Conservation (phyloP, 2,888 invertebrate genomes). For the Drosophila prolongata region DNA sequence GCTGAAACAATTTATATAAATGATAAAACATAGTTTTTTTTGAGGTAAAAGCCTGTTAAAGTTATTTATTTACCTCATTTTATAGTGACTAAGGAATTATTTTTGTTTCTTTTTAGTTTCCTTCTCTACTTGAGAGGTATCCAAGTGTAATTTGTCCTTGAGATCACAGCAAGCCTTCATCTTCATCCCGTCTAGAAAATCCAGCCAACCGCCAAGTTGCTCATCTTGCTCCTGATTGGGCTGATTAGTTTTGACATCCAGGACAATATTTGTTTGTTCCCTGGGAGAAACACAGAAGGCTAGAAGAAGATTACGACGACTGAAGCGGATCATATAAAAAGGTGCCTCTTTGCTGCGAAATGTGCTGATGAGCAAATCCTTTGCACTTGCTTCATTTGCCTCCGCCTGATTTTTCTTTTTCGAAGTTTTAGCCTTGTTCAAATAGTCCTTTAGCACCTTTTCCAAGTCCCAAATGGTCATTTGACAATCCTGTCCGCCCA, state of each 20-base stretch:
- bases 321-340: conserved; percentile 39
- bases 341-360: conserved; percentile 40
- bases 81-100: neutral
- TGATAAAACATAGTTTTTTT: neutral
- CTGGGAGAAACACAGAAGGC: conserved; percentile 36
- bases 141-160: neutral
- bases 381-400: neutral
- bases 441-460: conserved; percentile 21
- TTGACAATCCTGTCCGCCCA: conserved; percentile 49
- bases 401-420: neutral
- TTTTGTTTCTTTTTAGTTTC: neutral
- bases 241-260: neutral
- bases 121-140: neutral
- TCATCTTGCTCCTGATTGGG: fast-evolving
- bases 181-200: conserved; percentile 37
- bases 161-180: conserved; percentile 13
- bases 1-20: too few species aligned
- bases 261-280: fast-evolving
- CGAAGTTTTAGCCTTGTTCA: neutral
- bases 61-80: neutral
- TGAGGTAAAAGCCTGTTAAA: neutral
- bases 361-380: conserved; percentile 30
- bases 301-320: conserved; percentile 50
- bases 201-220: conserved; percentile 33
- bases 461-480: conserved; percentile 61